phyloP scores from a whole-genome alignment of 2,113 vertebrate genomes.

The Spea multiplicata region DNA sequence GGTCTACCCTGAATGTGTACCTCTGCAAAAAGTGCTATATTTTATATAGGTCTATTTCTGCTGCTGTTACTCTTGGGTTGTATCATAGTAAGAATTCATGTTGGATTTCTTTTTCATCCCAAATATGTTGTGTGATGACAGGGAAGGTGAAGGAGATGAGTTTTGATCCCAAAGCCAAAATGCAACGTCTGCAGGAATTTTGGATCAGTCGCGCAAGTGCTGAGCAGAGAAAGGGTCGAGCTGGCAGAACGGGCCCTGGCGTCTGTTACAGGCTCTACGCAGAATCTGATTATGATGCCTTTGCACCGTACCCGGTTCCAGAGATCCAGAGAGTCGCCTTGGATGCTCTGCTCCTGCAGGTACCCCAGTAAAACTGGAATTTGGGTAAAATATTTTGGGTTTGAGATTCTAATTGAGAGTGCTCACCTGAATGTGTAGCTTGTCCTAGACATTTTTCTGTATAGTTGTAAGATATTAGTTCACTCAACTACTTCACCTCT shows the following conservation, averaged over 20 bases:
- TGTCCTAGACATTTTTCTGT: too few species aligned
- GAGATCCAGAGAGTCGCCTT: constrained; percentile 88
- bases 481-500: too few species aligned
- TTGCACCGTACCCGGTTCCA: constrained; percentile 80
- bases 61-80: too few species aligned
- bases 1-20: too few species aligned
- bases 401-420: too few species aligned
- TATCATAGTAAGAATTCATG: too few species aligned
- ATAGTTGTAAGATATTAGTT: too few species aligned
- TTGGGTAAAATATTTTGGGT: too few species aligned
- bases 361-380: constrained; percentile 45
- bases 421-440: too few species aligned
- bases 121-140: constrained; percentile 47
- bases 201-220: constrained; percentile 94
- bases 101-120: background rate
- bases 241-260: constrained; percentile 84
- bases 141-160: constrained; percentile 96
- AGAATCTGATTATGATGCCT: constrained; percentile 82
- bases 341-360: constrained; percentile 83
- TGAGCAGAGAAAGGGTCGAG: constrained; percentile 89
- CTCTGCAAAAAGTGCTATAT: too few species aligned
- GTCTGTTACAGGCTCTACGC: constrained; percentile 89
- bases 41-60: too few species aligned
- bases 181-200: constrained; percentile 91
- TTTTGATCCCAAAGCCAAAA: constrained; percentile 84